phyloP scores from a whole-genome alignment of 2,797 vertebrate genomes.

The Tenualosa ilisha region DNA sequence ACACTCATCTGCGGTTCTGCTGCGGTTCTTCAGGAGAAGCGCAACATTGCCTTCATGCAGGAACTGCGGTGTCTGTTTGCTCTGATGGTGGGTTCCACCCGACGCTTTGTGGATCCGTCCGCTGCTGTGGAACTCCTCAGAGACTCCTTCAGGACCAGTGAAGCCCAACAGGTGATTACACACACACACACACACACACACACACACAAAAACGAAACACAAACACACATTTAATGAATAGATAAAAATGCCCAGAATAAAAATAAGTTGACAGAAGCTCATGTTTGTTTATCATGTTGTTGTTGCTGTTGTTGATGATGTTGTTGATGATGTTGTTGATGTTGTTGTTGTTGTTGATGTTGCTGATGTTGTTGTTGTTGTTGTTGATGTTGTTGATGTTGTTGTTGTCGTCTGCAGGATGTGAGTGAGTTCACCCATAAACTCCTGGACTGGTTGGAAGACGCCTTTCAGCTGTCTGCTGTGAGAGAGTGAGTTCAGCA shows the following conservation, averaged over 20 bases:
- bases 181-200: not conserved
- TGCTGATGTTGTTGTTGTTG: no score
- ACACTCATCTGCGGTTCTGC: no score
- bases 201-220: constrained; percentile 27
- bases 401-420: constrained; percentile 74
- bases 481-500: constrained; percentile 79
- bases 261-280: not conserved
- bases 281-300: not conserved
- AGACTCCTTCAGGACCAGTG: constrained; percentile 86
- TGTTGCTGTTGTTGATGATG: not conserved
- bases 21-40: constrained; percentile 81
- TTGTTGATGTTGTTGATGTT: not conserved
- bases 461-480: constrained; percentile 90
- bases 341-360: no score
- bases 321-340: not conserved
- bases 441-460: constrained; percentile 96
- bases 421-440: constrained; percentile 99
- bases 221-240: not conserved
- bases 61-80: constrained; percentile 93
- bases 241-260: not conserved
- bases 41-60: constrained; percentile 95
- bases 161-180: constrained; percentile 88
- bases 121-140: constrained; percentile 88
- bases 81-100: constrained; percentile 89
- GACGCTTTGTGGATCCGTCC: constrained; percentile 91